Conservation (phyloP, 2,797 vertebrate genomes). For the Oryzias sinensis region DNA sequence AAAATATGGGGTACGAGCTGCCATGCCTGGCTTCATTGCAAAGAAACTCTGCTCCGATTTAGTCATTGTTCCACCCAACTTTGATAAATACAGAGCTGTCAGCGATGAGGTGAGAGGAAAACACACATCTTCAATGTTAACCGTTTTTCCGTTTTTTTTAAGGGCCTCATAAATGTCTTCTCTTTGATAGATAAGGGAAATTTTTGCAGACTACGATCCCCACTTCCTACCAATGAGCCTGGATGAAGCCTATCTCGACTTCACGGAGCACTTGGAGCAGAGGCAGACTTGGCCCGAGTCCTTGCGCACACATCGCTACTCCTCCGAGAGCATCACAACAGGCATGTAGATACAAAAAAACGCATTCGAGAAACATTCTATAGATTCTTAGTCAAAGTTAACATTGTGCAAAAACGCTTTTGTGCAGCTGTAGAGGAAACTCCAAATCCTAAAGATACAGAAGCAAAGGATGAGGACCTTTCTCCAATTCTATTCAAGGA, state of each 20-base stretch:
- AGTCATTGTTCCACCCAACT: conserved; percentile 88
- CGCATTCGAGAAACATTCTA: conserved; percentile 1
- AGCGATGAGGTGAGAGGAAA: conserved; percentile 85
- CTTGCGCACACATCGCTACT: conserved; percentile 75
- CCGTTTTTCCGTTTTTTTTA: conserved; percentile 3
- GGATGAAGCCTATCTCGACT: conserved; percentile 97
- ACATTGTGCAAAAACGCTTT: background rate
- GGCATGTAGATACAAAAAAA: conserved; percentile 33
- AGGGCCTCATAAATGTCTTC: conserved; percentile 25
- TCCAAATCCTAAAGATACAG: conserved; percentile 11
- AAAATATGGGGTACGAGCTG: conserved; percentile 94
- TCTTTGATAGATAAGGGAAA: conserved; percentile 83
- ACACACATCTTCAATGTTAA: background rate
- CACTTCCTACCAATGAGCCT: conserved; percentile 91
- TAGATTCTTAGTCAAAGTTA: background rate
- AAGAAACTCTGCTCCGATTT: conserved; percentile 93
- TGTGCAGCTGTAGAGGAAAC: conserved; percentile 46
- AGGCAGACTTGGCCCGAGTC: conserved; percentile 86
- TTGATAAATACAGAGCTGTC: conserved; percentile 90
- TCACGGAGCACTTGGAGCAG: conserved; percentile 89
- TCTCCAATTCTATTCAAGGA: conserved; percentile 92
- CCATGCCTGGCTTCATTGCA: conserved; percentile 98
- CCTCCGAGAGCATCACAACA: conserved; percentile 37
- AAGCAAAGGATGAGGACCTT: conserved; percentile 45
- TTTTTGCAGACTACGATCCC: conserved; percentile 91